Conservation (phyloP, 2,888 invertebrate species). For the Chaetogeoica ovagalla region DNA sequence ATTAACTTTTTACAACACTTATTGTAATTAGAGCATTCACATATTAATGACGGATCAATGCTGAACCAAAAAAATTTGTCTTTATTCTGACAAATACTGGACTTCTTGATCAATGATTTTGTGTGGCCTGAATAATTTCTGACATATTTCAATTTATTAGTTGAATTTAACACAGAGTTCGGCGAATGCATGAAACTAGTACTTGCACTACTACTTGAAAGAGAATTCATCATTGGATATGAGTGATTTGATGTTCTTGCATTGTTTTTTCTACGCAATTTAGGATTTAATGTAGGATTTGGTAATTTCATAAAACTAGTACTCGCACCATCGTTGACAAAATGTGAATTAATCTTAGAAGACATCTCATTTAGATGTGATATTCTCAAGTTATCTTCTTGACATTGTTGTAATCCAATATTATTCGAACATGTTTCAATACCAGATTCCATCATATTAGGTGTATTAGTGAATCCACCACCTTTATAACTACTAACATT, state of each 20-base stretch:
- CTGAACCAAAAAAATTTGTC: not conserved
- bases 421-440: too few relatives aligned
- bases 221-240: not conserved
- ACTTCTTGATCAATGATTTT: not conserved
- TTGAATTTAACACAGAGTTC: not conserved
- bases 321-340: not conserved
- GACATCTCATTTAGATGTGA: too few relatives aligned
- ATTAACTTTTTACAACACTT: not conserved
- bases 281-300: not conserved
- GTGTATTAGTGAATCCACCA: too few relatives aligned
- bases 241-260: not conserved
- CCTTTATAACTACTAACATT: too few relatives aligned
- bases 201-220: not conserved
- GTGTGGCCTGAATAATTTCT: not conserved
- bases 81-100: not conserved
- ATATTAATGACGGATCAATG: not conserved
- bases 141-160: not conserved
- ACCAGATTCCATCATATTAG: too few relatives aligned
- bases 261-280: not conserved
- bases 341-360: too few relatives aligned
- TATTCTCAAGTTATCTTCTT: too few relatives aligned
- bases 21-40: accelerated
- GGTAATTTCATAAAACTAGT: too few relatives aligned
- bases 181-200: not conserved
- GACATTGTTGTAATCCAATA: too few relatives aligned